Evolutionary conservation across 2,113 vertebrate species (phyloP), one percentile per base, ranked within the genome.

Genomic region (Hucho hucho): DNA sequence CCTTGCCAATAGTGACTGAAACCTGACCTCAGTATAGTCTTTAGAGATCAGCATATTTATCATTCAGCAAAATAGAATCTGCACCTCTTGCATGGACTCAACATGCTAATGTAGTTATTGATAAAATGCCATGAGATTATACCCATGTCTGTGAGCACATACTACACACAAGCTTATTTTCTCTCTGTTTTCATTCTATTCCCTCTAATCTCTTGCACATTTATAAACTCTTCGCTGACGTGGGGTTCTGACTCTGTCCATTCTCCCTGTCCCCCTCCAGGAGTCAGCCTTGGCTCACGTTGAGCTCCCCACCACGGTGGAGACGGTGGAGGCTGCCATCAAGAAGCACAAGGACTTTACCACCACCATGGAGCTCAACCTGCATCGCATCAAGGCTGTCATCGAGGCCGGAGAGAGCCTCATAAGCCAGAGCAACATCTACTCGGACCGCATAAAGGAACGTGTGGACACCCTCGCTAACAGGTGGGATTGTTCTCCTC

Each of bases 281-380:
- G 96, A 98, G 86, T 87, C 94, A 0, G 85, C 91, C 0, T 80
- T 98, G 32, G 94, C 91, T 0, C 91, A 94, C 0, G 90, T 93
- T 1, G 94, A 97, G 87, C 89, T 97, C 16, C 96, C 96, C 0
- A 86, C 89, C 64, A 94, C 96, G 0, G 92, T 98, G 91, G 94
- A 96, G 53, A 94, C 92, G 0, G 96, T 94, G 0, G 92, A 91
- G 76, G 93, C 90, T 0, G 94, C 96, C 0, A 90, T 98, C 61
- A 96, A 95, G 87, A 92, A 91, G 82, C 97, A 98, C 91, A 92
- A 93, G 68, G 96, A 97, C 83, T 97, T 98, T 87, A 91, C 91
- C 87, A 96, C 94, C 79, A 95, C 94, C 4, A 95, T 98, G 96
- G 96, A 97, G 78, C 92, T 98, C 67, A 95, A 95, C 91, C 87